Percentiles rank a stretch among this genome's conserved stretches.
These are phyloP conservation scores for Drosophila equinoxialis DNA, from an alignment of 1,140 invertebrate species.

Conservation along the genomic window DNA sequence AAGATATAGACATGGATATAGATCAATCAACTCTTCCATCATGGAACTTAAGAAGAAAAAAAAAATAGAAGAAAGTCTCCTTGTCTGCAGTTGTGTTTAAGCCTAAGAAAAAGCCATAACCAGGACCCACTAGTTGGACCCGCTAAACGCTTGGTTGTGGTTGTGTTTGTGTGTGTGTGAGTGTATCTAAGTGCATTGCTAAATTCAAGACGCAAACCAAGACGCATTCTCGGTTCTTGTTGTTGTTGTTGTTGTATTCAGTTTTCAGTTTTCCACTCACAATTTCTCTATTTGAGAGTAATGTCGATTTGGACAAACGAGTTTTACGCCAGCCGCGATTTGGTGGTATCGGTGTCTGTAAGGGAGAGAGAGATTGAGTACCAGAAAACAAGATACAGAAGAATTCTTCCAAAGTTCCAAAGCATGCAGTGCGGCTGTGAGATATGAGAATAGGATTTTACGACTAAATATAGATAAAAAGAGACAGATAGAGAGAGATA, in stretches of 20 bases:
- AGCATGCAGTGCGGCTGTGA: constrained; percentile 51
- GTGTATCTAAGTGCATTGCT: constrained; percentile 24
- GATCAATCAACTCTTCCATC: not conserved
- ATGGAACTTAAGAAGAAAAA: not conserved
- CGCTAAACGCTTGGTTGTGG: constrained; percentile 24
- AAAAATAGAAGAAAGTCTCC: constrained; percentile 20
- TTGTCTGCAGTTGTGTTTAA: constrained; percentile 1
- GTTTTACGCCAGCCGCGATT: constrained; percentile 82
- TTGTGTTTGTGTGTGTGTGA: constrained; percentile 27
- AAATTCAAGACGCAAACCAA: constrained; percentile 2
- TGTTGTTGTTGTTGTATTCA: constrained; percentile 17
- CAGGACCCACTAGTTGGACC: constrained; percentile 52
- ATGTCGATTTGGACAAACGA: constrained; percentile 82
- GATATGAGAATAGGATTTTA: constrained; percentile 46
- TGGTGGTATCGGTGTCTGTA: constrained; percentile 82
- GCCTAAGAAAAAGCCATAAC: constrained; percentile 41
- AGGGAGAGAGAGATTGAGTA: constrained; percentile 77
- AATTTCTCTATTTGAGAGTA: constrained; percentile 83
- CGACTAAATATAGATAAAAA: constrained; percentile 33
- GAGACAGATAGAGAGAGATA: constrained; percentile 26
- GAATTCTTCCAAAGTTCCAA: constrained; percentile 41
- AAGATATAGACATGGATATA: constrained; percentile 3
- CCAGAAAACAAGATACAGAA: constrained; percentile 9
- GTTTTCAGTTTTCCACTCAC: constrained; percentile 71
- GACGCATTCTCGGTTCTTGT: constrained; percentile 14